These are phyloP conservation scores for Cephalotes varians DNA, from an alignment of 2,888 invertebrate species.

Conservation along the genomic window DNA sequence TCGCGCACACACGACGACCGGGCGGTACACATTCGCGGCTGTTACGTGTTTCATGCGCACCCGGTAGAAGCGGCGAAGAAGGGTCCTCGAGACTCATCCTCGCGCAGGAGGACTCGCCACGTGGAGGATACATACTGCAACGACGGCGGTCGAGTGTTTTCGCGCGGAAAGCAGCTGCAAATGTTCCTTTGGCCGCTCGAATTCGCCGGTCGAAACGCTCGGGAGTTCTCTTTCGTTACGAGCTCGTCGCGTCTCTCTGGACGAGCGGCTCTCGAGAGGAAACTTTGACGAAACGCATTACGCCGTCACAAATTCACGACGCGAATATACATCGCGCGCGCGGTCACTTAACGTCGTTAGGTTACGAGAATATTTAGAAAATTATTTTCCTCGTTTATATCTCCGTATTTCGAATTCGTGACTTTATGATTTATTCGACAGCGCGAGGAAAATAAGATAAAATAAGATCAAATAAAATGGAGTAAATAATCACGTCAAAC, in stretches of 20 bases:
- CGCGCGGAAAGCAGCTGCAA: slow-evolving; percentile 30
- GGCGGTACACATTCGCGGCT: background rate
- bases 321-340: too few species aligned
- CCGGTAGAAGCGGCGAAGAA: slow-evolving; percentile 31
- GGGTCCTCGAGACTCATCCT: slow-evolving; percentile 36
- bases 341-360: background rate
- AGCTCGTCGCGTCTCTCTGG: background rate
- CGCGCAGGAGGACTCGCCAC: slow-evolving; percentile 21
- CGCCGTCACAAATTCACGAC: background rate
- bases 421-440: background rate
- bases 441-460: background rate
- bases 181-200: slow-evolving; percentile 34
- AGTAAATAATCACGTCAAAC: background rate
- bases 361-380: background rate
- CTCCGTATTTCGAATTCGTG: background rate
- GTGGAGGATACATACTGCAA: background rate
- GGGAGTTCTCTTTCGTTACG: background rate
- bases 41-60: slow-evolving; percentile 20
- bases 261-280: slow-evolving; percentile 13
- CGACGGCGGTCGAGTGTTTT: slow-evolving; percentile 21
- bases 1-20: slow-evolving; percentile 52
- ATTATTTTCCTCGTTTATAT: background rate
- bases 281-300: background rate
- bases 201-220: slow-evolving; percentile 1
- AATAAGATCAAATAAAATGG: too few species aligned